Evolutionary conservation across 2,888 invertebrate genomes (phyloP).

Genomic region (Loripinus fragilis): DNA sequence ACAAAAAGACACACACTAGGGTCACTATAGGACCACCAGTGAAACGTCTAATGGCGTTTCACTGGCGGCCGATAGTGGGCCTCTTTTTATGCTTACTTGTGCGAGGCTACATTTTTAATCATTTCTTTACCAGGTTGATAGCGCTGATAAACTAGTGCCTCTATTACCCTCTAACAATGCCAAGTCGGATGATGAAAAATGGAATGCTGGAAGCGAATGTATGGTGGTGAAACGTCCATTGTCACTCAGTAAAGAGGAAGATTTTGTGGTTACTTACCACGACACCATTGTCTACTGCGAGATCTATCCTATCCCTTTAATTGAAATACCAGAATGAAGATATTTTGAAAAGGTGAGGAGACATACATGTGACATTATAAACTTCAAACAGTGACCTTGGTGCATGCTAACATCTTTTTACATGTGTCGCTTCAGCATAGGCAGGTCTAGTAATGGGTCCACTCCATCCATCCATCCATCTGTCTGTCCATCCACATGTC

Average conservation of each 20-base stretch:
- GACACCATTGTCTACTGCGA: constrained; percentile 17
- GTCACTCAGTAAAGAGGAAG: constrained; percentile 4
- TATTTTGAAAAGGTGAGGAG: not conserved
- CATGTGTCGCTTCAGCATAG: too few relatives aligned
- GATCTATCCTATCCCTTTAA: constrained; percentile 2
- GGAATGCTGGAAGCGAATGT: constrained; percentile 3
- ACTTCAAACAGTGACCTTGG: too few relatives aligned
- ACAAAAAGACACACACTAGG: too few relatives aligned
- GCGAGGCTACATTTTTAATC: not conserved
- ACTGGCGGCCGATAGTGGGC: too few relatives aligned
- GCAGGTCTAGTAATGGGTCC: too few relatives aligned
- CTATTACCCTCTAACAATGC: not conserved
- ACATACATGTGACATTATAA: too few relatives aligned
- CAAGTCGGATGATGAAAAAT: not conserved
- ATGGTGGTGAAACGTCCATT: constrained; percentile 7
- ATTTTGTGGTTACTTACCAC: constrained; percentile 20
- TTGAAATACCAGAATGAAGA: constrained; percentile 21
- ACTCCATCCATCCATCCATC: too few relatives aligned
- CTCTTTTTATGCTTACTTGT: too few relatives aligned
- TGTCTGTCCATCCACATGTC: too few relatives aligned
- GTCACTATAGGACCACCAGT: too few relatives aligned
- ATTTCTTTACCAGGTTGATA: constrained; percentile 10
- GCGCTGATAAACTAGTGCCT: constrained; percentile 11
- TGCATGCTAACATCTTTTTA: too few relatives aligned
- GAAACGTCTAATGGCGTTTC: too few relatives aligned